phyloP scores from a whole-genome alignment of 2,888 invertebrate genomes.

The Lottia gigantea region DNA sequence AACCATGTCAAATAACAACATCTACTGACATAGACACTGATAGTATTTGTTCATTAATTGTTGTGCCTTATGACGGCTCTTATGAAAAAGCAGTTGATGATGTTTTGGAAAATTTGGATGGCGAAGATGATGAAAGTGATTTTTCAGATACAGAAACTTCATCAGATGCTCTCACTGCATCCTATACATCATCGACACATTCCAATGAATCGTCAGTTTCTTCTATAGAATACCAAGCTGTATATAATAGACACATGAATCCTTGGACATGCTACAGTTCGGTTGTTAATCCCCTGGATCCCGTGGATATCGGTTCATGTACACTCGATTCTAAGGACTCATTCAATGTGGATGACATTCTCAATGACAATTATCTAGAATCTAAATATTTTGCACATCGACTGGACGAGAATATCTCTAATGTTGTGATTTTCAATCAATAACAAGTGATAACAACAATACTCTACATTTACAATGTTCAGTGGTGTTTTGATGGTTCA shows the following conservation, averaged over 20 bases:
- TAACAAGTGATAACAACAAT: no score
- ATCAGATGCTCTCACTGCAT: slow-evolving; percentile 11
- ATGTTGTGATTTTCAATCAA: no score
- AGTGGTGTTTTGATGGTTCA: no score
- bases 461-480: no score
- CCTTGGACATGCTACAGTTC: slow-evolving; percentile 32
- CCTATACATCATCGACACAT: neutral
- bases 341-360: slow-evolving; percentile 30
- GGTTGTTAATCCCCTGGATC: slow-evolving; percentile 19
- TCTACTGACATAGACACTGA: slow-evolving; percentile 10
- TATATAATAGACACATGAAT: slow-evolving; percentile 30
- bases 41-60: slow-evolving; percentile 5
- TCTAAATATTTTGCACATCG: slow-evolving; percentile 3
- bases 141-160: slow-evolving; percentile 25
- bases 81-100: slow-evolving; percentile 19
- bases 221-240: slow-evolving; percentile 19
- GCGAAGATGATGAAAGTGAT: slow-evolving; percentile 25
- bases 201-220: slow-evolving; percentile 19
- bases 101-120: slow-evolving; percentile 24
- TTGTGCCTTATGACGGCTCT: slow-evolving; percentile 17
- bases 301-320: no score
- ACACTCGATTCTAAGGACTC: slow-evolving; percentile 30
- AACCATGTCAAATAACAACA: neutral
- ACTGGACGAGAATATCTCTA: no score
- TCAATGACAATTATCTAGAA: slow-evolving; percentile 32